Evolutionary conservation across 2,888 invertebrate genomes (phyloP).

Genomic region (Enoplolaimus lenunculus): DNA sequence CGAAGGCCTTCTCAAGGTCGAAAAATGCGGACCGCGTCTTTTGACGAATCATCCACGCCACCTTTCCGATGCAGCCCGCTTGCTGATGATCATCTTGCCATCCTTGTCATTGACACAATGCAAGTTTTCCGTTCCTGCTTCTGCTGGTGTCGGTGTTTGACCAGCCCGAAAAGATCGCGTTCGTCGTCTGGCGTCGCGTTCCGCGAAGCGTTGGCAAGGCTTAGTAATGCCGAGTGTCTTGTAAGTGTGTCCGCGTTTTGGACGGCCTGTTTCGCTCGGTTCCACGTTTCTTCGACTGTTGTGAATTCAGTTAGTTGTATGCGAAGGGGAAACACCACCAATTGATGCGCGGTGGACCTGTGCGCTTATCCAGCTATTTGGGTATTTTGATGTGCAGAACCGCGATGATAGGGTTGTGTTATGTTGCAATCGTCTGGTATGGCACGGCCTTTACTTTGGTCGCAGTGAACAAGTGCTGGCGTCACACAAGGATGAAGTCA

Average conservation of each 20-base stretch:
- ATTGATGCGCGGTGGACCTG: neutral
- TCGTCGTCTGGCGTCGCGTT: too few species aligned
- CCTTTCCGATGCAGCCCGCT: neutral
- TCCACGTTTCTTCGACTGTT: neutral
- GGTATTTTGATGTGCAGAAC: neutral
- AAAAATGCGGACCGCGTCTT: neutral
- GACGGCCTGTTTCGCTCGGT: neutral
- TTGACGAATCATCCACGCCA: neutral
- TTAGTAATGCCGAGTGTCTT: neutral
- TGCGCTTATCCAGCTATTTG: neutral
- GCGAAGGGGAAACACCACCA: too few species aligned
- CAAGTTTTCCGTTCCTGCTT: neutral
- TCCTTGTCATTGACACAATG: neutral
- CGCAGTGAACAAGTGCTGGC: neutral
- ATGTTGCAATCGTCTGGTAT: neutral
- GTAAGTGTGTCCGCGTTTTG: neutral
- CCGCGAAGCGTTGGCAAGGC: neutral
- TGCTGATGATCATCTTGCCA: neutral
- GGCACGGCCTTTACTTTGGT: neutral
- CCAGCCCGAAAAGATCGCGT: neutral
- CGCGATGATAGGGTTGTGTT: neutral
- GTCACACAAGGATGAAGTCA: too few species aligned
- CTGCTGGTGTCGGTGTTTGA: neutral
- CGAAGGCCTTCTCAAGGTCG: conserved; percentile 6
- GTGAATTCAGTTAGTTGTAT: neutral